Evolutionary conservation across 2,797 vertebrate genomes (phyloP).

Genomic region (Gorsachius magnificus): DNA sequence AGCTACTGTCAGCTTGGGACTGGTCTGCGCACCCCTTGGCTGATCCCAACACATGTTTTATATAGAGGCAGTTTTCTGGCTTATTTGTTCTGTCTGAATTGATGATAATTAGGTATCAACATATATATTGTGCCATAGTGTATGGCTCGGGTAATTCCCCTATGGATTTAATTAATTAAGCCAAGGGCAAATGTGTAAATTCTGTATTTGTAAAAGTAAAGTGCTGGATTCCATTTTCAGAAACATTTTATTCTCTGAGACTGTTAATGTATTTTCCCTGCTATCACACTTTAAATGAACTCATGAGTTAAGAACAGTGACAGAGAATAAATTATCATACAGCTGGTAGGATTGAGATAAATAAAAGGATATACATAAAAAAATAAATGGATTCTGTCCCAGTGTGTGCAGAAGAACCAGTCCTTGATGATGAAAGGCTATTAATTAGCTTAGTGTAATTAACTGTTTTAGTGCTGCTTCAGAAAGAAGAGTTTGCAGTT

Average conservation of each 20-base stretch:
- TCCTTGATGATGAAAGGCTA: conserved; percentile 47
- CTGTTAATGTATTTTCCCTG: conserved; percentile 44
- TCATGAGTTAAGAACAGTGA: conserved; percentile 59
- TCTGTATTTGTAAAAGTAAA: conserved; percentile 41
- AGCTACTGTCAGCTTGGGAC: not conserved
- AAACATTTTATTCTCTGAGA: conserved; percentile 46
- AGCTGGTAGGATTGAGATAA: conserved; percentile 58
- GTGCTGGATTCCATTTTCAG: conserved; percentile 18
- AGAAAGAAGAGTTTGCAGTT: conserved; percentile 18
- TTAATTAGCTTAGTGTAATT: conserved; percentile 43
- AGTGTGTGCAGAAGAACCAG: conserved; percentile 13
- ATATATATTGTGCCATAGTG: not conserved
- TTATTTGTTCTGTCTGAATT: not conserved
- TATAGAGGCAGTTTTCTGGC: not conserved
- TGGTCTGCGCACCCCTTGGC: not conserved
- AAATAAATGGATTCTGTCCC: conserved; percentile 45
- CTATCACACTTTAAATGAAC: conserved; percentile 57
- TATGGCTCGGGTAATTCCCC: not conserved
- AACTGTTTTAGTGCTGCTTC: conserved; percentile 58
- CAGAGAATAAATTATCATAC: conserved; percentile 67
- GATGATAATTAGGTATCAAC: not conserved
- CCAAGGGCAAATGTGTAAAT: conserved; percentile 20
- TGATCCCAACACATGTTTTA: not conserved
- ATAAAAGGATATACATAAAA: conserved; percentile 55
- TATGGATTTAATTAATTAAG: conserved; percentile 48